These are phyloP conservation scores for Zalophus californianus DNA, from an alignment of 2,797 vertebrate species.

Conservation along the genomic window DNA sequence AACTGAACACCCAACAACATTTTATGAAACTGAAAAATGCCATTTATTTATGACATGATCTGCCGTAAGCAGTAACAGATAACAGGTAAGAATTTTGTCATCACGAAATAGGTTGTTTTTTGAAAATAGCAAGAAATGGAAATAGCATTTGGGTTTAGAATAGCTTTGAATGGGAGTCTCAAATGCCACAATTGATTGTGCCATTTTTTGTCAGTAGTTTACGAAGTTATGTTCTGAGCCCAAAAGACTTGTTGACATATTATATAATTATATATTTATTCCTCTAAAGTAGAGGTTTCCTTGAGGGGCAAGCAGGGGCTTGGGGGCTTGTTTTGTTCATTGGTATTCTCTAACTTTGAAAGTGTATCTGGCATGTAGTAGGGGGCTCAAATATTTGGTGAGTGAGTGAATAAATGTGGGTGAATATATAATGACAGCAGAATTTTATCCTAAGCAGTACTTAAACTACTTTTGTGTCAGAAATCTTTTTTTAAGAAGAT, in stretches of 20 bases:
- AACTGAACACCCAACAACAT: neutral
- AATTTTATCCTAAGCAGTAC: neutral
- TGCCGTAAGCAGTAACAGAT: neutral
- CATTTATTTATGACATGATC: constrained; percentile 4
- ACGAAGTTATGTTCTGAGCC: neutral
- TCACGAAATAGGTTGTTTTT: neutral
- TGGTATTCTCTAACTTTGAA: neutral
- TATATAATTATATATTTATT: neutral
- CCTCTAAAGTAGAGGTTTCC: neutral
- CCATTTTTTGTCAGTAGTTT: neutral
- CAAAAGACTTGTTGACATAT: neutral
- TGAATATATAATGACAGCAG: neutral
- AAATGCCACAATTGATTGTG: neutral
- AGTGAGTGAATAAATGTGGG: neutral
- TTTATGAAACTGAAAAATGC: neutral
- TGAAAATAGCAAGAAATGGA: neutral
- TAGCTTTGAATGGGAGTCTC: neutral
- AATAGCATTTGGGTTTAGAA: neutral
- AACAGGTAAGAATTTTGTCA: neutral
- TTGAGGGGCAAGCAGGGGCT: neutral
- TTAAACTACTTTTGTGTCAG: neutral
- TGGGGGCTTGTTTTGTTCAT: neutral
- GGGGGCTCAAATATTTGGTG: neutral
- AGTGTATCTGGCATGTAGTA: neutral
- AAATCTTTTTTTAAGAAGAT: neutral